Evolutionary conservation across 2,888 invertebrate genomes (phyloP), one percentile per base, ranked within the genome.

Genomic region (Ophioninae sp.): DNA sequence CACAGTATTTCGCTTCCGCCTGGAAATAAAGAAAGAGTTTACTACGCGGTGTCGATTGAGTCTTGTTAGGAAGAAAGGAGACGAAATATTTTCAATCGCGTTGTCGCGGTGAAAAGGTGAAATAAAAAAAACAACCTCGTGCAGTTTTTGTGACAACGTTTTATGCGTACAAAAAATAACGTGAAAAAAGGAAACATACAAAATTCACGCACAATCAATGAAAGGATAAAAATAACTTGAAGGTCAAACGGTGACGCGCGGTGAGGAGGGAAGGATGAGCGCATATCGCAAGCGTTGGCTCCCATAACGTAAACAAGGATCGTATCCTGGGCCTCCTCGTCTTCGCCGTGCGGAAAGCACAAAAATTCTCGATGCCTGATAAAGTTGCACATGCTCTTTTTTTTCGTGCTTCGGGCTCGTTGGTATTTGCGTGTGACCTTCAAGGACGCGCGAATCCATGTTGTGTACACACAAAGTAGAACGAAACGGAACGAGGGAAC

Each of bases 1-100:
- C 92, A 91, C 93, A 93, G 88, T 91, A 93, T 91, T 93, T 93
- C 88, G 92, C 92, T 91, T 92, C 92, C 87, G 91, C 91, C 92
- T 92, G 82, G 87, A 91, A 84, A 77, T 37, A 83, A 77, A 20
- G 20, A 44, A 61, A 51, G 68, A 61, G 51, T 67, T 73, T 37
- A 67, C 65, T 30, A 64, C 10, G 58, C 39, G 22, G 41, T 17
- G 17, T 59, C 6, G 44, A 7, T 67, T 22, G 56, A 51, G 51
- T 51, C 51, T 51, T 17, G 2, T 10, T 20, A 39, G 6, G 2
- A 22, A 8, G 22, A 39, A 58, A 68, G 13, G 58, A 41, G 39
- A 13, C 44, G 61, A 77, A 65, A 63, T 61, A 76, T 41, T 56
- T 77, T 61, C 59, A 17, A 9, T 9, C 37, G 8, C 20, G 51